A percentile compares a stretch with the other conserved stretches of the same genome.
Conservation (phyloP, 2,113 vertebrate genomes). For the Pelvicachromis taeniatus region DNA sequence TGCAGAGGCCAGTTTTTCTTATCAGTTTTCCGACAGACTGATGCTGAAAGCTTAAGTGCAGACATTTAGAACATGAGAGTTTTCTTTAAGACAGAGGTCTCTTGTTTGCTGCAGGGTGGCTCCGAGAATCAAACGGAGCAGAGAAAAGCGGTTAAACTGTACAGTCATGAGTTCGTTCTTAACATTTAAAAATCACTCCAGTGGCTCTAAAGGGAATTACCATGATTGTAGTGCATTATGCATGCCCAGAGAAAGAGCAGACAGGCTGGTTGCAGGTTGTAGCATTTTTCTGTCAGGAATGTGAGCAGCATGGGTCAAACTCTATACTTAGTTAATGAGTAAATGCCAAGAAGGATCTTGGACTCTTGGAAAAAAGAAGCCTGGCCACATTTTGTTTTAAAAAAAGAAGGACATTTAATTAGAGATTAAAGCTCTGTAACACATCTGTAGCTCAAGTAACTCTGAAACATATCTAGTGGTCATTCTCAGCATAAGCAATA, state of each 20-base stretch:
- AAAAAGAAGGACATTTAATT: neutral
- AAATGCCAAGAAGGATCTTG: conserved; percentile 38
- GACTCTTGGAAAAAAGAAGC: conserved; percentile 1
- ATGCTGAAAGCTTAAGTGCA: neutral
- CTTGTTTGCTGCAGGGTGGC: neutral
- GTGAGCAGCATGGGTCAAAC: conserved; percentile 55
- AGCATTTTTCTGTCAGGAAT: conserved; percentile 11
- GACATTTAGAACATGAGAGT: neutral
- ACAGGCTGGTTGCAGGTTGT: neutral
- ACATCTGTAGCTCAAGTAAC: neutral
- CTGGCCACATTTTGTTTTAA: neutral
- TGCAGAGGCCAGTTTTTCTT: neutral
- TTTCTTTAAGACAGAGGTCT: neutral
- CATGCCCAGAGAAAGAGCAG: neutral
- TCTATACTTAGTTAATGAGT: conserved; percentile 73
- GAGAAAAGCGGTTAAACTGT: neutral
- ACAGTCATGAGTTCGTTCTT: neutral
- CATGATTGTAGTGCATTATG: neutral
- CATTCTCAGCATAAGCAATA: neutral
- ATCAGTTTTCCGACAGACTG: conserved; percentile 4
- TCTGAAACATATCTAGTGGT: neutral
- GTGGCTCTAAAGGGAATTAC: neutral
- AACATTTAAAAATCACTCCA: neutral
- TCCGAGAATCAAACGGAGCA: neutral
- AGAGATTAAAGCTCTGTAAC: neutral